Base-by-base conservation (phyloP, 2,113 vertebrate genomes). In the Mola mola region DNA sequence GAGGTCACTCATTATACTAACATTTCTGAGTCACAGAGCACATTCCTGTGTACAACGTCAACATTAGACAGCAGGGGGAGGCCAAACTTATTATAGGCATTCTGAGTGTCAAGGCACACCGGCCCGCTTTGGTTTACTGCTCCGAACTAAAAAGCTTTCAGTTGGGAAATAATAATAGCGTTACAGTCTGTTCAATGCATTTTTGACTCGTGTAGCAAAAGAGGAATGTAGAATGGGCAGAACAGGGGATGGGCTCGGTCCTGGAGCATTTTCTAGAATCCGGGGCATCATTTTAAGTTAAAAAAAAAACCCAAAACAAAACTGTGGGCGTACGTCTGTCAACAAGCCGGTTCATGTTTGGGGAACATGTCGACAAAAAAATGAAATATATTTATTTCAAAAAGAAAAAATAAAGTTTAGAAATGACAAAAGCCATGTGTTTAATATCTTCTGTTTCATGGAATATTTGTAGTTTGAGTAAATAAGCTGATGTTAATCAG, bases 1-100 rank as follows among this genome's bases (percentile, higher is more conserved):
- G 64, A 78, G 78, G 76, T 83, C 73, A 50, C 42, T 78, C 75
- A 82, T 87, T 88, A 87, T 50, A 37, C 75, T 80, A 86, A 89
- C 84, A 74, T 74, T 77, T 57, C 48, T 52, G 50, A 87, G 73
- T 80, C 81, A 76, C 37, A 12, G 75, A 84, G 51, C 31, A 78
- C 81, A 88, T 89, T 86, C 85, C 79, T 16, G 44, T 8, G 61
- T 28, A 62, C 26, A 71, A 48, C 24, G 63, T 82, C 82, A 88
- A 78, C 75, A 56, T 22, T 8, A 20, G 6, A 71, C 41, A 33
- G 57, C 47, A 52, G 24, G 31, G 10, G 26, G 50, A 51, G 55
- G 70, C 47, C n/a, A 66, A 61, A 63, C 86, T 83, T 68, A 77
- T 49, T 61, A 17, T 6, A 71, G 63, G 38, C 59, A 72, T 73